These are phyloP conservation scores for Drosophila novamexicana DNA, from an alignment of 1,140 invertebrate genomes.

Conservation along the genomic window DNA sequence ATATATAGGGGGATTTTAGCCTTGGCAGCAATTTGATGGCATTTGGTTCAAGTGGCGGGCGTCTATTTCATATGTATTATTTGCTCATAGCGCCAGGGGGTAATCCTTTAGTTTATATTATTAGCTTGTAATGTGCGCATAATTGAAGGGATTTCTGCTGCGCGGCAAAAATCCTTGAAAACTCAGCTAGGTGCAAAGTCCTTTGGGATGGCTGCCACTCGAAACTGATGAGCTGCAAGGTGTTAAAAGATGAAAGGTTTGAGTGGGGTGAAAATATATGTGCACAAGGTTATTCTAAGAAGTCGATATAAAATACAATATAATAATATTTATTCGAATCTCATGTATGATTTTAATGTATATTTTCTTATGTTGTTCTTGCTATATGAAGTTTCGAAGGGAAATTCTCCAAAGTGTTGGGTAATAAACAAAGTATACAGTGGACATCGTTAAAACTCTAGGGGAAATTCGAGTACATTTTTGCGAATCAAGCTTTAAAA, in stretches of 20 bases:
- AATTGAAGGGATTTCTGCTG: slow-evolving; percentile 67
- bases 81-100: slow-evolving; percentile 52
- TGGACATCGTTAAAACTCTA: too few species aligned
- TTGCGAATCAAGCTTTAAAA: too few species aligned
- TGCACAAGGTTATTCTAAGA: background rate
- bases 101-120: slow-evolving; percentile 80
- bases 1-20: slow-evolving; percentile 7
- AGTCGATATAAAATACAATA: background rate
- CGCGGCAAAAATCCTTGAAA: background rate
- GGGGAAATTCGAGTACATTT: too few species aligned
- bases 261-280: background rate
- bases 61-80: slow-evolving; percentile 58
- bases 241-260: slow-evolving; percentile 21
- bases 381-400: too few species aligned
- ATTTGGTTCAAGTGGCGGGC: slow-evolving; percentile 61
- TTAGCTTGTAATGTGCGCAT: slow-evolving; percentile 75
- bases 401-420: too few species aligned
- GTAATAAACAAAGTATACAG: too few species aligned
- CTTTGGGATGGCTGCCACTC: slow-evolving; percentile 24
- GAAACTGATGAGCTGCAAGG: slow-evolving; percentile 31
- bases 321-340: too few species aligned
- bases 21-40: slow-evolving; percentile 70
- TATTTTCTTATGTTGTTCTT: too few species aligned
- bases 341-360: too few species aligned
- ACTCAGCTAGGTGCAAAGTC: slow-evolving; percentile 42